These are phyloP conservation scores for Gymnogyps californianus DNA, from an alignment of 2,113 vertebrate species.

Conservation along the genomic window DNA sequence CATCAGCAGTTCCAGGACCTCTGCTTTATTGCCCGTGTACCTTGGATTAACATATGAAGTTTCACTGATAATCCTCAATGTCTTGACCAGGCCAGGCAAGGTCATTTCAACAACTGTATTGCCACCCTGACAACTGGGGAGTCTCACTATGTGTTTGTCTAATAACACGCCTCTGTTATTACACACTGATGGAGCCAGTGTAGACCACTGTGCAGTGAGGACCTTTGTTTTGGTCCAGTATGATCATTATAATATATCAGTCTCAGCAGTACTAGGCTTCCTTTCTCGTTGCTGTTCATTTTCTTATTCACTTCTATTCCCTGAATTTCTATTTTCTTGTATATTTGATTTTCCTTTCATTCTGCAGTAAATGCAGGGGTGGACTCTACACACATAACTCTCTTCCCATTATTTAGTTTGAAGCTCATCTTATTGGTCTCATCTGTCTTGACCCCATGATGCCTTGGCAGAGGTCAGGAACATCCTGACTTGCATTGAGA, in stretches of 20 bases:
- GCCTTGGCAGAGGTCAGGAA: not conserved
- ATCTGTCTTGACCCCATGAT: not conserved
- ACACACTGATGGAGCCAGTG: not conserved
- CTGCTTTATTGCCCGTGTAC: not conserved
- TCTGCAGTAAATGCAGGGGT: not conserved
- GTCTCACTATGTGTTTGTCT: not conserved
- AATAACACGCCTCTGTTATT: not conserved
- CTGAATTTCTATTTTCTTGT: not conserved
- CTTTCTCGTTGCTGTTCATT: not conserved
- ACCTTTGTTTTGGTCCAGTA: not conserved
- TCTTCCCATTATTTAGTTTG: not conserved
- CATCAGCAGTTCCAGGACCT: not conserved
- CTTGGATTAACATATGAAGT: fast-evolving
- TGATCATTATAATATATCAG: not conserved
- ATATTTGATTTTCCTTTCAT: not conserved
- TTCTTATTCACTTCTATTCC: not conserved
- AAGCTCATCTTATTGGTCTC: not conserved
- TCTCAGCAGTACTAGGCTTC: not conserved
- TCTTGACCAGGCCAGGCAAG: not conserved
- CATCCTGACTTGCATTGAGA: not conserved
- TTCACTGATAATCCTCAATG: not conserved
- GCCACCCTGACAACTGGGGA: not conserved
- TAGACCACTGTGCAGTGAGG: not conserved
- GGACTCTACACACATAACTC: not conserved
- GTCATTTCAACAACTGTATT: not conserved